A percentile compares a stretch with the other conserved stretches of the same genome.
These are phyloP conservation scores for Nebria salina DNA, from an alignment of 2,888 invertebrate species.

Conservation along the genomic window DNA sequence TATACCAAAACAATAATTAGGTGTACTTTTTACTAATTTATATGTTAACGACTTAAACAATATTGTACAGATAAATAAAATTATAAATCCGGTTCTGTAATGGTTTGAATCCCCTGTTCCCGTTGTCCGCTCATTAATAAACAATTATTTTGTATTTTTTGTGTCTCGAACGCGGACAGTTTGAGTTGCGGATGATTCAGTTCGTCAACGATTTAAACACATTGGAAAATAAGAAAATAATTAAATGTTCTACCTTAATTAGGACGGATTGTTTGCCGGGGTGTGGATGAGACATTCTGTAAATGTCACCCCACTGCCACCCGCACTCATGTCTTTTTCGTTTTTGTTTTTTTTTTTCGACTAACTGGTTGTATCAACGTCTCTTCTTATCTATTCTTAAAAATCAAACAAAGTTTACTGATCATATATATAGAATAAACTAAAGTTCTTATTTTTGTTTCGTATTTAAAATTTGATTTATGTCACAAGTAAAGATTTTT, in stretches of 20 bases:
- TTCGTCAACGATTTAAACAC: constrained; percentile 5
- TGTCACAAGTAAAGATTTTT: background rate
- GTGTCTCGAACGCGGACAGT: constrained; percentile 20
- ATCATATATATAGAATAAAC: background rate
- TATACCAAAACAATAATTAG: too few relatives aligned
- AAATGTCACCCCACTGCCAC: background rate
- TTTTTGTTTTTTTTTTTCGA: too few relatives aligned
- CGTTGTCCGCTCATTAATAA: constrained; percentile 32
- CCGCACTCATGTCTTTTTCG: background rate
- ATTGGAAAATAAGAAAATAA: constrained; percentile 13
- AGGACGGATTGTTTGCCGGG: constrained; percentile 14
- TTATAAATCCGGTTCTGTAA: background rate
- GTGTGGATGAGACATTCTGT: background rate
- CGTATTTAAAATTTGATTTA: background rate
- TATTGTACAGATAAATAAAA: background rate
- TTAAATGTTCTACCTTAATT: constrained; percentile 15
- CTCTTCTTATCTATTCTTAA: background rate
- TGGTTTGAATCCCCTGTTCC: background rate
- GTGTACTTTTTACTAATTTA: too few relatives aligned
- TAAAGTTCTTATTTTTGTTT: too few relatives aligned
- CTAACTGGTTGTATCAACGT: background rate
- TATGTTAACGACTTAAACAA: background rate
- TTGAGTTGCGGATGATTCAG: background rate
- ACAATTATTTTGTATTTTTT: constrained; percentile 37
- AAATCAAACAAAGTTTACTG: background rate